phyloP scores from a whole-genome alignment of 2,888 invertebrate species.

The Cantharis lateralis region DNA sequence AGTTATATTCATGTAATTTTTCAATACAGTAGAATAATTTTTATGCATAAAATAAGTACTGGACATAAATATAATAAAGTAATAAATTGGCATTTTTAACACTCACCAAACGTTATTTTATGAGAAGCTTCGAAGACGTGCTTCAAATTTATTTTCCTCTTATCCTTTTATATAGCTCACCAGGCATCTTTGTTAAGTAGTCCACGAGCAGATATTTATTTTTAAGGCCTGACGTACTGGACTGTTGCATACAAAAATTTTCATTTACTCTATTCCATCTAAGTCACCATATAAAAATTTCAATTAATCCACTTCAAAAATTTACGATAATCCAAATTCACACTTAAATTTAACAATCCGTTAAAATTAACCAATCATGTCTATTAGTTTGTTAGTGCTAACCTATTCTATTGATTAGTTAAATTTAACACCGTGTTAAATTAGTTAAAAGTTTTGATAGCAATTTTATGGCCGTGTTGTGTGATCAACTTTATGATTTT shows the following conservation, averaged over 20 bases:
- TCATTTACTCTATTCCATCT: constrained; percentile 15
- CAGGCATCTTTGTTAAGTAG: constrained; percentile 42
- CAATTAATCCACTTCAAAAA: not conserved
- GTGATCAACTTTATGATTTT: not conserved
- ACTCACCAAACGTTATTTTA: constrained; percentile 27
- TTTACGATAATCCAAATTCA: not conserved
- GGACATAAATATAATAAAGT: constrained; percentile 18
- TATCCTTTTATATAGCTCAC: constrained; percentile 35
- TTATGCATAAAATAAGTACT: constrained; percentile 8
- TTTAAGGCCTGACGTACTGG: constrained; percentile 39
- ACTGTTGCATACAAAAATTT: constrained; percentile 17
- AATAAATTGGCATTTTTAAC: constrained; percentile 29
- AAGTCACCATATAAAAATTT: not conserved
- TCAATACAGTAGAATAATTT: constrained; percentile 2
- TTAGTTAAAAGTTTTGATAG: not conserved
- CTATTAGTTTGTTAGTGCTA: no score
- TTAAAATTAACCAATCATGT: no score
- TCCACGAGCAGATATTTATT: constrained; percentile 45
- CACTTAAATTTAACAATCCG: not conserved
- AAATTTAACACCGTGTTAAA: not conserved
- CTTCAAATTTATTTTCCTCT: constrained; percentile 35
- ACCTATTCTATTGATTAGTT: no score
- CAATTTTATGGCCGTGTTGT: not conserved
- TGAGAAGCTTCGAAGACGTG: constrained; percentile 27
- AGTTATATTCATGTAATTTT: not conserved